These are phyloP conservation scores for Camelus bactrianus DNA, from an alignment of 2,113 vertebrate species.

Conservation along the genomic window DNA sequence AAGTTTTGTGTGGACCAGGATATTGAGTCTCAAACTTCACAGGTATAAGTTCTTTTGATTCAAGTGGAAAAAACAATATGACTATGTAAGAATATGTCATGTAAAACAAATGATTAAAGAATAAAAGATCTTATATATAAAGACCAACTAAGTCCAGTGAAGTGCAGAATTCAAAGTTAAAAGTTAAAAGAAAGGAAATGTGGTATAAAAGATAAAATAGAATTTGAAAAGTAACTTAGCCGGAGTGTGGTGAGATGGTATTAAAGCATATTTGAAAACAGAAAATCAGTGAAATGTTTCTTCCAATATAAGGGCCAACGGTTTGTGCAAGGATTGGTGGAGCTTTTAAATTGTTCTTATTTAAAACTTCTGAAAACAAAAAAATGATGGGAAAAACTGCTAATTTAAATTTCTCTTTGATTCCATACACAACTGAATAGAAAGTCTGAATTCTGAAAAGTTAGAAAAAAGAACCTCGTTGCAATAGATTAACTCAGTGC, in stretches of 20 bases:
- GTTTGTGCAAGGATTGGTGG: background rate
- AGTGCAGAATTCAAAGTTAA: background rate
- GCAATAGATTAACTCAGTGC: background rate
- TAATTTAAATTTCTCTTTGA: background rate
- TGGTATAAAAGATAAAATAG: background rate
- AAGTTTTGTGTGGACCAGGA: background rate
- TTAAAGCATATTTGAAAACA: background rate
- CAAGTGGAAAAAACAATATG: background rate
- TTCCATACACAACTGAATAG: background rate
- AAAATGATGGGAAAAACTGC: background rate
- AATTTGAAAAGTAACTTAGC: background rate
- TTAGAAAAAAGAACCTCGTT: background rate
- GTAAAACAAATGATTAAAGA: conserved; percentile 10
- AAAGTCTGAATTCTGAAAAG: background rate
- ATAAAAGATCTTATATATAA: background rate
- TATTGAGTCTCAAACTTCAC: background rate
- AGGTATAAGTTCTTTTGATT: background rate
- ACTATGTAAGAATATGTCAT: background rate
- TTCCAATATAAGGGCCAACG: background rate
- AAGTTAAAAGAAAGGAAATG: background rate
- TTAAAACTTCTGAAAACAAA: conserved; percentile 47
- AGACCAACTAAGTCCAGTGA: background rate
- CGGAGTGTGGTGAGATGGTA: background rate
- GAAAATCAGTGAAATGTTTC: background rate
- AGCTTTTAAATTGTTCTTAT: background rate